These are phyloP conservation scores for Pandion haliaetus DNA, from an alignment of 2,113 vertebrate species.

Conservation along the genomic window DNA sequence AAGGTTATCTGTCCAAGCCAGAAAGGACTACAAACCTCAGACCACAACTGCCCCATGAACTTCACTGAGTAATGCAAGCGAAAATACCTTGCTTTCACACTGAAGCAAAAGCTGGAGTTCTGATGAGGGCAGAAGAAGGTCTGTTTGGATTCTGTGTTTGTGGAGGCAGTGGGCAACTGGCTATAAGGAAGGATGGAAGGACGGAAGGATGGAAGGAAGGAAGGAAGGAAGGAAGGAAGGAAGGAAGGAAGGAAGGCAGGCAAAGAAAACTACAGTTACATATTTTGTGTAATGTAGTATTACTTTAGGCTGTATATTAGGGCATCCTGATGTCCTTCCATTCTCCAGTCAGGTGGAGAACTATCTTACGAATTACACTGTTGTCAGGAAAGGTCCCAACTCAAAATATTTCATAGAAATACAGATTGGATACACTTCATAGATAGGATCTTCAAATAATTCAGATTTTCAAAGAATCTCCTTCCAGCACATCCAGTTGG, in stretches of 20 bases:
- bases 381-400: not conserved
- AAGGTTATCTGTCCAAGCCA: not conserved
- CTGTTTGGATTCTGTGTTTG: not conserved
- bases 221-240: not conserved
- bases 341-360: not conserved
- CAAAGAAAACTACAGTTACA: not conserved
- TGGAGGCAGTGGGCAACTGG: not conserved
- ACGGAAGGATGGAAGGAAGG: not conserved
- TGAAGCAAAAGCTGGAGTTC: not conserved
- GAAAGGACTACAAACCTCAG: not conserved
- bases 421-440: not conserved
- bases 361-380: not conserved
- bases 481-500: not conserved
- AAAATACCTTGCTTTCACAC: not conserved
- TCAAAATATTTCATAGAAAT: not conserved
- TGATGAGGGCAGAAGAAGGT: not conserved
- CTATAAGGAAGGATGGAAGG: not conserved
- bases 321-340: not conserved
- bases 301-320: not conserved
- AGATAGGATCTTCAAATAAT: not conserved
- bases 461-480: not conserved
- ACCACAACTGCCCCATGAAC: not conserved
- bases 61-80: fast-evolving
- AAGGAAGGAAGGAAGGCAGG: not conserved
- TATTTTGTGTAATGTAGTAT: not conserved